These are phyloP conservation scores for Drosophila ohnishii DNA, from an alignment of 1,140 invertebrate species.

Conservation along the genomic window DNA sequence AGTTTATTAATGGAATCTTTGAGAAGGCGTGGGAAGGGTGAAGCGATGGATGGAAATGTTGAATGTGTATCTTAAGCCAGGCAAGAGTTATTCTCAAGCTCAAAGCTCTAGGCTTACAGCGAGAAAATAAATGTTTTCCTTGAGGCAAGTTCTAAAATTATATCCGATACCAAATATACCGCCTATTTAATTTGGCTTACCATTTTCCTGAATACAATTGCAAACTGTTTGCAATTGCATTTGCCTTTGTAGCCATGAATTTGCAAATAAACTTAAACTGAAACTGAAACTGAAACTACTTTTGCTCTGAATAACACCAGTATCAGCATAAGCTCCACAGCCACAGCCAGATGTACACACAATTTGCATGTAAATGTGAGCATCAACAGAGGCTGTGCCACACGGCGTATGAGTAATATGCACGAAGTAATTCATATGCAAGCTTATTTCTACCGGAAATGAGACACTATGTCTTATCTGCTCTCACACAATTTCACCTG, in stretches of 20 bases:
- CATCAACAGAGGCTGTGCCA: background rate
- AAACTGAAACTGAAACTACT: slow-evolving; percentile 13
- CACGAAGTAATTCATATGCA: background rate
- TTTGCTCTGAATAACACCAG: slow-evolving; percentile 9
- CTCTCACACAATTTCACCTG: too few relatives aligned
- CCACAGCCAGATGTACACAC: slow-evolving; percentile 1
- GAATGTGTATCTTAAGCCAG: background rate
- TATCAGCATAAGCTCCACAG: slow-evolving; percentile 21
- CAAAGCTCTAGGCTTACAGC: background rate
- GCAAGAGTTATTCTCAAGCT: background rate
- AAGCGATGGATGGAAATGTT: background rate
- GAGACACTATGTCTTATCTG: background rate
- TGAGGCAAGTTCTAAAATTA: background rate
- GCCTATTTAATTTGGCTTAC: slow-evolving; percentile 11
- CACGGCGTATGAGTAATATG: slow-evolving; percentile 28
- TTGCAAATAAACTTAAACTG: slow-evolving; percentile 11
- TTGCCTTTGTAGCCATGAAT: slow-evolving; percentile 1
- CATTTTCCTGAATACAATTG: background rate
- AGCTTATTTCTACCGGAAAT: background rate
- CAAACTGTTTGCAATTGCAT: slow-evolving; percentile 4
- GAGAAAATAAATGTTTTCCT: background rate
- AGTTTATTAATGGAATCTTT: slow-evolving; percentile 59
- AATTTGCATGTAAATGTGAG: slow-evolving; percentile 48
- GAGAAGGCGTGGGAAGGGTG: background rate
- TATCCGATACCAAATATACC: background rate